Evolutionary conservation across 2,888 invertebrate genomes (phyloP).

Genomic region (Penaeus monodon): DNA sequence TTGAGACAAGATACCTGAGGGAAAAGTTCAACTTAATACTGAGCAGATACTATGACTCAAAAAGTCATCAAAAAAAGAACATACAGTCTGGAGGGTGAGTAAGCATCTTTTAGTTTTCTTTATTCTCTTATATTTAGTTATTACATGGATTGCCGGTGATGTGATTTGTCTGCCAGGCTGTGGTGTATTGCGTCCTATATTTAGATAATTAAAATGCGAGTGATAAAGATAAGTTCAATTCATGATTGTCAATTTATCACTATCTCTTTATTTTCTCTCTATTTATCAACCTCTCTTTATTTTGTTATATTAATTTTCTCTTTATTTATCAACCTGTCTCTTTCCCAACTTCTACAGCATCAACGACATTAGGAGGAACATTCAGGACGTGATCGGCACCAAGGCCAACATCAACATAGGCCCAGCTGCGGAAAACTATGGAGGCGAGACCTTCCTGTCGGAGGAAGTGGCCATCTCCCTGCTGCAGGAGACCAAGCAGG

Average conservation of each 20-base stretch:
- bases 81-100: conserved; percentile 86
- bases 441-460: conserved; percentile 95
- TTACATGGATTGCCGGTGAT: no score
- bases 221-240: no score
- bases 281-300: neutral
- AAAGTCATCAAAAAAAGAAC: conserved; percentile 94
- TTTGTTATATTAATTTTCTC: neutral
- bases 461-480: conserved; percentile 93
- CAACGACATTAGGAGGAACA: conserved; percentile 90
- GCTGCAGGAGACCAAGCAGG: conserved; percentile 89
- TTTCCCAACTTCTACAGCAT: conserved; percentile 69
- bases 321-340: neutral
- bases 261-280: neutral
- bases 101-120: neutral
- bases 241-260: no score
- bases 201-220: no score
- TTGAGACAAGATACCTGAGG: conserved; percentile 83
- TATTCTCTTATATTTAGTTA: no score
- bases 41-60: conserved; percentile 89
- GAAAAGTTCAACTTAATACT: conserved; percentile 83
- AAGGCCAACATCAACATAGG: conserved; percentile 93
- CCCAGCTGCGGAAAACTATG: conserved; percentile 90
- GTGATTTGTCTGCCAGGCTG: no score
- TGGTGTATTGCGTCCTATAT: no score
- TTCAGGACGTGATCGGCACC: conserved; percentile 93